These are phyloP conservation scores for Halcyon leucocephala DNA, from an alignment of 2,797 vertebrate genomes.

Conservation along the genomic window DNA sequence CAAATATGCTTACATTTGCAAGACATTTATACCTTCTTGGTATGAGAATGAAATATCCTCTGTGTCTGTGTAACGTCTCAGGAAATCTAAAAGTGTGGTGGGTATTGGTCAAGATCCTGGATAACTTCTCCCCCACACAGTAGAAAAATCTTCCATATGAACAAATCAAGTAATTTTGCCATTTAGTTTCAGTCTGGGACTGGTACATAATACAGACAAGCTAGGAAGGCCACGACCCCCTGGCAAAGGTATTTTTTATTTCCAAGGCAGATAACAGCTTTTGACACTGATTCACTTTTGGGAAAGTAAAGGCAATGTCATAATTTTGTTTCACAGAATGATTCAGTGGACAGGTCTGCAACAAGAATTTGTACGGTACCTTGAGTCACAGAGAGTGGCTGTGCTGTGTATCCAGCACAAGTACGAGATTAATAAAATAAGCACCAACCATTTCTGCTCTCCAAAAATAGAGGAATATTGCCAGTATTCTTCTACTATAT, in stretches of 20 bases:
- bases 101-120: not conserved
- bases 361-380: not conserved
- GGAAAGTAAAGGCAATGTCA: not conserved
- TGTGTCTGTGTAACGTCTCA: not conserved
- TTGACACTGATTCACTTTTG: not conserved
- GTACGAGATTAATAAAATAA: not conserved
- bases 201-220: not conserved
- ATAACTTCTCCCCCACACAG: not conserved
- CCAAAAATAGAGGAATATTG: not conserved
- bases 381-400: not conserved
- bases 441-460: not conserved
- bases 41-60: slow-evolving; percentile 40
- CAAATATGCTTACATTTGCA: not conserved
- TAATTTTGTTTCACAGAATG: not conserved
- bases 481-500: not conserved
- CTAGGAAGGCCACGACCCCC: not conserved
- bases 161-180: not conserved
- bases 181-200: not conserved
- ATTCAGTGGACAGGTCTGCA: not conserved
- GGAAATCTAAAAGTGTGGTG: not conserved
- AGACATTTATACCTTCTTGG: slow-evolving; percentile 7
- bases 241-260: not conserved
- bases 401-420: not conserved
- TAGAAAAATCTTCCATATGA: not conserved
- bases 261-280: slow-evolving; percentile 5